Evolutionary conservation across 2,797 vertebrate genomes (phyloP), one percentile per base, ranked within the genome.

Genomic region (Lagothrix lagotricha): DNA sequence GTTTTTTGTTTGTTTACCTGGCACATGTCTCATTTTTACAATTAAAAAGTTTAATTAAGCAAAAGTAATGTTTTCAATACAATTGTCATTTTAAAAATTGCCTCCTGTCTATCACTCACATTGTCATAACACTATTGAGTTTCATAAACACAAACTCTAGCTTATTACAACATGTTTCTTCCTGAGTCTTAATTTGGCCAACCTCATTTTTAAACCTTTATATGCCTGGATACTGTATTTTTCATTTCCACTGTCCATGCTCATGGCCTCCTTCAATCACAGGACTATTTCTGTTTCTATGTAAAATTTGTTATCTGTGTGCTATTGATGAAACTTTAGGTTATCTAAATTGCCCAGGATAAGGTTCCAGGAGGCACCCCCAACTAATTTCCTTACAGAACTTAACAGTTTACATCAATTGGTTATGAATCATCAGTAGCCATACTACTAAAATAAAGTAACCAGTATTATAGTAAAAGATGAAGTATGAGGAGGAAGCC

Each of bases 61-160:
- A 41, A 64, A 82, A 79, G 28, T 36, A 81, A 50, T 82, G 93
- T 93, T 88, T 70, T 22, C 28, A 84, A 19, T 72, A 30, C 9
- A 41, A n/a, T 50, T 97, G 41, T 50, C 22, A 79, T 70, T 92
- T 93, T 92, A 19, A 81, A 91, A 92, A 80, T 64, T 36, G 7
- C 12, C 81, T 88, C 85, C 58, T 95, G 26, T 57, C 81, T 39
- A 9, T 50, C 79, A 64, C 8, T 72, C 28, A 52, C 44, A 30
- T 75, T 88, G 95, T 86, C 39, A 50, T 44, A 70, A 79, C 14
- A 8, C 30, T 82, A 17, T 17, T 44, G 39, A 87, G 52, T 61
- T 80, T 86, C 12, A 39, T 30, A 57, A 44, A 79, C 19, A 83
- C 7, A 79, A 64, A 41, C 30, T 64, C 17, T 13, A 83, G n/a